phyloP scores from a whole-genome alignment of 1,140 invertebrate species.

The Lordiphosa stackelbergi region DNA sequence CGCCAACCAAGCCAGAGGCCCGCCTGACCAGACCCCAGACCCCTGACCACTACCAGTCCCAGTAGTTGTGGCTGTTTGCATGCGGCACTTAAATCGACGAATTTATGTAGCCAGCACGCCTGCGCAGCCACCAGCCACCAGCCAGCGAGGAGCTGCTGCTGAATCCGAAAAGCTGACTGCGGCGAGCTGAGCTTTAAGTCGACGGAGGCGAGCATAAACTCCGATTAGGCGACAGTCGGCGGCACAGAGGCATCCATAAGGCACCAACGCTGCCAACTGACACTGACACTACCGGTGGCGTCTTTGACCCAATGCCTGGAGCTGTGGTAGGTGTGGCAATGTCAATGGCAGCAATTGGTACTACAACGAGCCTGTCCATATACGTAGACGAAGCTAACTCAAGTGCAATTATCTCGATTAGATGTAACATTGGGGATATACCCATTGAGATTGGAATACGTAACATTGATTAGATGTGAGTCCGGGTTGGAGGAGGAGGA shows the following conservation, averaged over 20 bases:
- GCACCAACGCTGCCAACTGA: constrained; percentile 16
- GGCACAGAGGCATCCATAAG: constrained; percentile 23
- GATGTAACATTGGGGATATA: constrained; percentile 4
- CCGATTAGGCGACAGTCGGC: constrained; percentile 69
- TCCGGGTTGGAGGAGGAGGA: background rate
- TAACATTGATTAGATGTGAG: constrained; percentile 7
- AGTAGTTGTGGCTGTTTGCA: constrained; percentile 48
- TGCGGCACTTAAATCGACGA: constrained; percentile 71
- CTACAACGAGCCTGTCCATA: background rate
- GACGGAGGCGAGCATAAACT: constrained; percentile 74
- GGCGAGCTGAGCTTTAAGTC: constrained; percentile 28
- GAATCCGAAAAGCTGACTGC: constrained; percentile 2
- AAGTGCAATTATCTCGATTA: constrained; percentile 18
- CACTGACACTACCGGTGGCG: constrained; percentile 9
- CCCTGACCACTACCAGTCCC: constrained; percentile 8
- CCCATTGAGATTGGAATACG: background rate
- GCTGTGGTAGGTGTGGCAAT: constrained; percentile 9
- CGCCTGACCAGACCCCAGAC: constrained; percentile 16
- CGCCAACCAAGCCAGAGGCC: constrained; percentile 53
- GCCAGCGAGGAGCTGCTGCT: constrained; percentile 4
- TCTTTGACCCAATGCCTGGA: constrained; percentile 42
- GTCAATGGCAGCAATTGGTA: background rate
- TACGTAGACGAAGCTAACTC: constrained; percentile 14
- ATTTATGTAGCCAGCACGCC: constrained; percentile 67
- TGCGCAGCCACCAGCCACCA: constrained; percentile 42